Evolutionary conservation across 2,113 vertebrate species (phyloP).

Genomic region (Pongo abelii): DNA sequence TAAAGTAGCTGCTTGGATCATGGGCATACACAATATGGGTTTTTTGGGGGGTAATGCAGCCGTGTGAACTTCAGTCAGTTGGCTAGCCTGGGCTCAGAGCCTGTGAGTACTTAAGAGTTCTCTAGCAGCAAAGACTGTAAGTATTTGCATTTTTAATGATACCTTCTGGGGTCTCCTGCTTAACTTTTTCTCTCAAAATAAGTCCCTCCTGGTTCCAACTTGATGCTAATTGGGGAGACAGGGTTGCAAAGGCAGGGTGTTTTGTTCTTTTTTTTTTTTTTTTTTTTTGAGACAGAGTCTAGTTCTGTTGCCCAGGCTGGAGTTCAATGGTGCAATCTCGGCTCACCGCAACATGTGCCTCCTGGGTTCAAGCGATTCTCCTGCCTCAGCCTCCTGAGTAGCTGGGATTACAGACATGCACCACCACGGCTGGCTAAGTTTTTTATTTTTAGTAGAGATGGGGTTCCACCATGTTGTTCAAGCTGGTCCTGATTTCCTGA

Average conservation of each 20-base stretch:
- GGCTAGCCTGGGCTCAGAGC: neutral
- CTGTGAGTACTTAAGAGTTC: neutral
- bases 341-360: no score
- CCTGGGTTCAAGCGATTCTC: no score
- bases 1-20: neutral
- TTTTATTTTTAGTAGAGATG: no score
- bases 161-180: neutral
- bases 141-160: neutral
- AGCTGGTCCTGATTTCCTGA: no score
- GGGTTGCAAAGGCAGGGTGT: neutral
- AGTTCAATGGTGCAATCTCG: no score
- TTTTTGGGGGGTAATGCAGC: neutral
- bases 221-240: neutral
- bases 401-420: no score
- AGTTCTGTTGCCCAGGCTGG: no score
- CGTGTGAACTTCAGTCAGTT: neutral
- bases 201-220: neutral
- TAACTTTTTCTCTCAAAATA: neutral
- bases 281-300: no score
- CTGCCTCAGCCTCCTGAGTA: no score
- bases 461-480: no score
- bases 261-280: neutral
- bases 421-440: no score
- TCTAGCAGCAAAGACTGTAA: neutral
- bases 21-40: neutral